Evolutionary conservation across 1,140 invertebrate genomes (phyloP), one percentile per base, ranked within the genome.

Genomic region (Sminthurides bifidus): DNA sequence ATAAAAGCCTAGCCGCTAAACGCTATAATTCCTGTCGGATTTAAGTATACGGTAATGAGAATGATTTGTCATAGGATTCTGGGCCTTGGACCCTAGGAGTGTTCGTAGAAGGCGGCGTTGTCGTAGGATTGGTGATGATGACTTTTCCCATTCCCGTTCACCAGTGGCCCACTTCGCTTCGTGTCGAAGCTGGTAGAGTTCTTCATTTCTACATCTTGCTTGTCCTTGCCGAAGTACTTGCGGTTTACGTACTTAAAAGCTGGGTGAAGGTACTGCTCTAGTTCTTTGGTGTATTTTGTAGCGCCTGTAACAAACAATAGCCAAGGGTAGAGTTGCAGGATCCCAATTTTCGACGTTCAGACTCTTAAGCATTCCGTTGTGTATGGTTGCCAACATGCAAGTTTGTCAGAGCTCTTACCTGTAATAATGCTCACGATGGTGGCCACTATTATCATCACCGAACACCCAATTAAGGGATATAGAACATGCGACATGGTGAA

Each of bases 401-500:
- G 19, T n/a, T n/a, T 17, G 14, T 6, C 15, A 23, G 21, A 6
- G 15, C 3, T 21, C 19, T 58, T 43, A 57, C 62, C 62, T 44
- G 62, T 60, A 23, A 64, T 21, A 19, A 65, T 35, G 30, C 60
- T 62, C 3, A 65, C 59, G 21, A 60, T 57, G 4, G 26, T 37
- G 40, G 49, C 63, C 1, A 65, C 53, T 12, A 57, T 24, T 21
- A 65, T 41, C 0, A 51, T 58, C 2, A 56, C 37, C 3, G 45
- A 24, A 1, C 44, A n/a, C 15, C 63, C 63, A 46, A 65, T 55
- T 1, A 65, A 37, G 24, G 63, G 58, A 38, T 63, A 63, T 24
- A 65, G 55, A 2, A 60, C 19, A 24, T 63, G 63, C 0, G 63
- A 65, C 1, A 65, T 3, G 33, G 57, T 58, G 46, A 63, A 63